Evolutionary conservation across 92 coral and sea anemone genomes (phyloP).

Genomic region (Paragorgia papillata): DNA sequence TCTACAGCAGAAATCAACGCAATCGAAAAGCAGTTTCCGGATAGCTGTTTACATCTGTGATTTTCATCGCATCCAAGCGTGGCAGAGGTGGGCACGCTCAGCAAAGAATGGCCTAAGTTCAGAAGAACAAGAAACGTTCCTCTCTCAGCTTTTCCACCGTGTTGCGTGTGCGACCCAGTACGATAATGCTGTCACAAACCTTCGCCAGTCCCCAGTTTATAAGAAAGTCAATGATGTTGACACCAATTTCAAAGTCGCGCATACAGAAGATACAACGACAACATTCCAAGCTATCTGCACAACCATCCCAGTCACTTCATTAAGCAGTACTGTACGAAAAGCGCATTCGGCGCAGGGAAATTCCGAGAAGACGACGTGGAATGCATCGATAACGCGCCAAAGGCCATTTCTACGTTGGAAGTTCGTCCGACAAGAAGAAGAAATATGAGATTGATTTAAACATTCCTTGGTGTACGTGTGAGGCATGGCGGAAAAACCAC

Average conservation of each 20-base stretch:
- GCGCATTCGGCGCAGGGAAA: conserved; percentile 23
- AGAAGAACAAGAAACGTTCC: conserved; percentile 49
- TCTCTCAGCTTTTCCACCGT: conserved; percentile 40
- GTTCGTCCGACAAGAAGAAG: conserved; percentile 3
- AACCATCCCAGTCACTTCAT: conserved; percentile 49
- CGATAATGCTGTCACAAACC: conserved; percentile 18
- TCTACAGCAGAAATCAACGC: conserved; percentile 59
- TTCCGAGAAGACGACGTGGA: conserved; percentile 48
- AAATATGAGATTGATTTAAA: conserved; percentile 36
- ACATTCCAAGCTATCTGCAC: conserved; percentile 51
- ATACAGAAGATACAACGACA: conserved; percentile 43
- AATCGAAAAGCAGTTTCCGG: conserved; percentile 55
- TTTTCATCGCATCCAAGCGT: conserved; percentile 51
- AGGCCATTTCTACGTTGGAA: conserved; percentile 35
- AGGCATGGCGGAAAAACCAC: conserved; percentile 54
- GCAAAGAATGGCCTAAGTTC: conserved; percentile 40
- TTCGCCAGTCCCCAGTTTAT: conserved; percentile 38
- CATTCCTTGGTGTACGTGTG: conserved; percentile 58
- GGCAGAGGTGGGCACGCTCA: conserved; percentile 47
- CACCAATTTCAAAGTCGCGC: conserved; percentile 59
- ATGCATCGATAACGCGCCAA: conserved; percentile 44
- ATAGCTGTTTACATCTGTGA: conserved; percentile 52
- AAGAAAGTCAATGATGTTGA: conserved; percentile 43
- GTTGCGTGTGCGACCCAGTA: conserved; percentile 37
- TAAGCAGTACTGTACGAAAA: conserved; percentile 53